Evolutionary conservation across 2,888 invertebrate species (phyloP).

Genomic region (Laothoe populi): DNA sequence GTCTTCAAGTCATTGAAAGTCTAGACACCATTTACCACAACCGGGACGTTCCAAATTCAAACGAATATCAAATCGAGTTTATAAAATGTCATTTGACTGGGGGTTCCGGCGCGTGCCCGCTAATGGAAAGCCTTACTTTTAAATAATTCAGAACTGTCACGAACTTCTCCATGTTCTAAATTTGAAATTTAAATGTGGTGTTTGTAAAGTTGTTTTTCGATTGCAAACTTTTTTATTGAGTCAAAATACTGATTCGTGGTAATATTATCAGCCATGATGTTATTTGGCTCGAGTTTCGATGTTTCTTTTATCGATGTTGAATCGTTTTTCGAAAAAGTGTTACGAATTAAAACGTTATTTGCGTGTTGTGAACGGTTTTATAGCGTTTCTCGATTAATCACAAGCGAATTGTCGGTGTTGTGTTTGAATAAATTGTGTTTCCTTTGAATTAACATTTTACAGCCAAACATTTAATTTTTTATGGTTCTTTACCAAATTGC

Average conservation of each 20-base stretch:
- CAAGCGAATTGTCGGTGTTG: slow-evolving; percentile 39
- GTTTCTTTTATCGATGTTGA: slow-evolving; percentile 70
- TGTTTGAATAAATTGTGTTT: slow-evolving; percentile 17
- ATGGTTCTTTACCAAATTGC: slow-evolving; percentile 10
- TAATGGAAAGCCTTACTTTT: slow-evolving; percentile 78
- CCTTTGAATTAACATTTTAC: slow-evolving; percentile 24
- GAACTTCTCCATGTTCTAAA: slow-evolving; percentile 41
- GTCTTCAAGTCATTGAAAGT: slow-evolving; percentile 62
- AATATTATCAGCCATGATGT: slow-evolving; percentile 70
- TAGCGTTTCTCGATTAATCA: slow-evolving; percentile 70
- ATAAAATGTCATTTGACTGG: slow-evolving; percentile 78
- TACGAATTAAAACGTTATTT: slow-evolving; percentile 77
- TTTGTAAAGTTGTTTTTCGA: slow-evolving; percentile 11
- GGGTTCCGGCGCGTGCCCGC: slow-evolving; percentile 78
- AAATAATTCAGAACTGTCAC: slow-evolving; percentile 65
- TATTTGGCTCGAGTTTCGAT: slow-evolving; percentile 73
- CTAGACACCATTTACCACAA: slow-evolving; percentile 77
- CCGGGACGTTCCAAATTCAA: slow-evolving; percentile 73
- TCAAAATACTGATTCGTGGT: slow-evolving; percentile 46
- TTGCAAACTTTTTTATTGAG: neutral
- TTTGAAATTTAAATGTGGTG: slow-evolving; percentile 36
- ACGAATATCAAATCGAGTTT: slow-evolving; percentile 74
- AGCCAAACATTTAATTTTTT: slow-evolving; percentile 5
- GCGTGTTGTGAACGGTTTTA: slow-evolving; percentile 69
- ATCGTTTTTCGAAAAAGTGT: slow-evolving; percentile 70